Conservation (phyloP, 2,113 vertebrate genomes). For the Panurus biarmicus region DNA sequence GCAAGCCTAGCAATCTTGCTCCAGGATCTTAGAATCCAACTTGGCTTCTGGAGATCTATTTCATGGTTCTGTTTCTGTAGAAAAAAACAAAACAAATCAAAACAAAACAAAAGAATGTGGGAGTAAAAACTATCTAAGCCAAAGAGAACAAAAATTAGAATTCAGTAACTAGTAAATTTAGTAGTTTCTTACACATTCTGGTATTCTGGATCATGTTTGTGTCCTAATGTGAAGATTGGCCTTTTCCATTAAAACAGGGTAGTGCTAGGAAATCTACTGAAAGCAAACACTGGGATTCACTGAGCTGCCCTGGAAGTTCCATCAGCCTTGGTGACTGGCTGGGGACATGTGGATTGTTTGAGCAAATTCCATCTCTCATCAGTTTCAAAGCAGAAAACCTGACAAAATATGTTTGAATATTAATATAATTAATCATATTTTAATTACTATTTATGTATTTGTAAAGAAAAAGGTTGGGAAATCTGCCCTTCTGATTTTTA, state of each 20-base stretch:
- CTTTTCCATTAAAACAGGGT: not conserved
- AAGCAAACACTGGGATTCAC: not conserved
- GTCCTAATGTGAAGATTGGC: not conserved
- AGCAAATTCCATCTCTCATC: not conserved
- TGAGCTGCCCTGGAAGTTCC: not conserved
- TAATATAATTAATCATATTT: not conserved
- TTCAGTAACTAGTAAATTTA: not conserved
- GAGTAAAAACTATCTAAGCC: not conserved
- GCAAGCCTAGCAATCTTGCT: not conserved
- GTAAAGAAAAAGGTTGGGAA: not conserved
- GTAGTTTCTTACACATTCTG: not conserved
- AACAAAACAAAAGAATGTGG: not conserved
- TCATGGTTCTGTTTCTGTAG: not conserved
- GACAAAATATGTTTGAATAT: not conserved
- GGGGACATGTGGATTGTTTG: not conserved
- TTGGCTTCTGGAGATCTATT: not conserved
- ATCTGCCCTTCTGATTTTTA: not conserved
- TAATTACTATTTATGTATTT: not conserved
- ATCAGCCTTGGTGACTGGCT: not conserved
- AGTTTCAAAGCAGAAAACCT: not conserved
- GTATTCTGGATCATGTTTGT: not conserved
- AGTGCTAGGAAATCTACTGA: not conserved
- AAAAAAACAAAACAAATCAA: too few relatives aligned
- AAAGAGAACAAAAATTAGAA: not conserved
- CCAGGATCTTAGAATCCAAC: not conserved